Base-by-base conservation (phyloP, 2,113 vertebrate genomes). In the Lepus timidus region DNA sequence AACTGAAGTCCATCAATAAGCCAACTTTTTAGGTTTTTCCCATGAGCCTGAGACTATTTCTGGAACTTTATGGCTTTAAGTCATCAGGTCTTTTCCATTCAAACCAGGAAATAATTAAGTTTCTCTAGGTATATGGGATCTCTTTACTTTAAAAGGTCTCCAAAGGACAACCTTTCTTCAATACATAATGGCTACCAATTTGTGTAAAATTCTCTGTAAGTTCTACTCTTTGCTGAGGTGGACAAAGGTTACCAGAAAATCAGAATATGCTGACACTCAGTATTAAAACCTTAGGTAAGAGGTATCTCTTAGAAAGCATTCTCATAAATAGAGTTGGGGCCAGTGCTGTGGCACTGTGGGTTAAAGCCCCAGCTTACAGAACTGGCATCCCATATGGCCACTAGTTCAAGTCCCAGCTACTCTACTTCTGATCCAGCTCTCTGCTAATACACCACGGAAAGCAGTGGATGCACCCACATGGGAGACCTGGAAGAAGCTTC, bases 41-140 rank as follows among this genome's bases (percentile, higher is more conserved):
- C 36, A 61, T 62, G 33, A 74, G 29, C 6, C 33, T 36, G 12
- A 81, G 44, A 36, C 5, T 12, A 49, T 85, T 62, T 78, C 44
- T 61, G 52, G 70, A 31, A 87, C 33, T 80, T 62, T 76, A 12
- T 84, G 39, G 31, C 78, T 90, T 90, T 58, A 68, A 68, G 20
- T 33, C 0, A 79, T 44, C n/a, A 73, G 14, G 27, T 78, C 16
- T 20, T 96, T 75, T 87, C 62, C 8, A 62, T 91, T 93, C 64
- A 85, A 92, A 81, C 10, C 33, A 82, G 27, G 23, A 79, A 25
- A 76, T 29, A 88, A 90, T 73, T 90, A 83, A 95, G 33, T 33
- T 29, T 95, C 23, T 76, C 3, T 19, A 82, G 61, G 20, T 80
- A 29, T 58, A 33, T 52, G 12, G 81, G 76, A 93, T 84, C 71